These are phyloP conservation scores for Drosophila mojavensis DNA, from an alignment of 1,140 invertebrate species.

Conservation along the genomic window DNA sequence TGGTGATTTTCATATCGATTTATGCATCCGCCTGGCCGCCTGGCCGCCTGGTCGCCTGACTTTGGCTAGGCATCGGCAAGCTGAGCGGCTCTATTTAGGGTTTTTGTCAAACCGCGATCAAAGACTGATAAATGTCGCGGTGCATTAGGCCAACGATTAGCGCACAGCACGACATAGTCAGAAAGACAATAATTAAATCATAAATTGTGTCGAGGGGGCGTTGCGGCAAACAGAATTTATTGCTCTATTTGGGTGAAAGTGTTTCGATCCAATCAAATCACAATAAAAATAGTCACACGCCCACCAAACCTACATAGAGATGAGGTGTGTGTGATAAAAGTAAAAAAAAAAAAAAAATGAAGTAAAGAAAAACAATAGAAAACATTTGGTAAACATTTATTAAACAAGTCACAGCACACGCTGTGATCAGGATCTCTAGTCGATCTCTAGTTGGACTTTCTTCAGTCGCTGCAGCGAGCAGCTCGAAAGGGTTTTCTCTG, in stretches of 20 bases:
- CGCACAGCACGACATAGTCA: conserved; percentile 44
- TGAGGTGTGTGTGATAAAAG: background rate
- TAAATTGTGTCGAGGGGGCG: conserved; percentile 52
- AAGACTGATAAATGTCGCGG: conserved; percentile 49
- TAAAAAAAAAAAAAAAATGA: background rate
- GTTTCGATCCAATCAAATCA: conserved; percentile 55
- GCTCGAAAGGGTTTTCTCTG: conserved; percentile 18
- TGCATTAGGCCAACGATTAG: conserved; percentile 57
- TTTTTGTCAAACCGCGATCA: conserved; percentile 44
- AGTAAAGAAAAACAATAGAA: background rate
- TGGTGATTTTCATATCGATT: conserved; percentile 82
- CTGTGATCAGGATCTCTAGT: conserved; percentile 27
- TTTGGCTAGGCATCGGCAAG: conserved; percentile 14
- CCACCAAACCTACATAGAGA: conserved; percentile 28
- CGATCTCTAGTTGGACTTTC: conserved; percentile 51
- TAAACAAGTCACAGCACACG: conserved; percentile 14
- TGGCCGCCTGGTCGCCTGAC: background rate
- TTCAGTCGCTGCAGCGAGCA: background rate
- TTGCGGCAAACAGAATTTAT: conserved; percentile 61
- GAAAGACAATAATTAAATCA: conserved; percentile 81
- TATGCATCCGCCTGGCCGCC: conserved; percentile 68
- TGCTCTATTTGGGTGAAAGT: conserved; percentile 73
- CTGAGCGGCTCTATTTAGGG: conserved; percentile 19
- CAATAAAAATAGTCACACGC: conserved; percentile 78
- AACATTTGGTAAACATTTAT: conserved; percentile 51